Evolutionary conservation across 2,888 invertebrate species (phyloP).

Genomic region (Ormyrus labotus): DNA sequence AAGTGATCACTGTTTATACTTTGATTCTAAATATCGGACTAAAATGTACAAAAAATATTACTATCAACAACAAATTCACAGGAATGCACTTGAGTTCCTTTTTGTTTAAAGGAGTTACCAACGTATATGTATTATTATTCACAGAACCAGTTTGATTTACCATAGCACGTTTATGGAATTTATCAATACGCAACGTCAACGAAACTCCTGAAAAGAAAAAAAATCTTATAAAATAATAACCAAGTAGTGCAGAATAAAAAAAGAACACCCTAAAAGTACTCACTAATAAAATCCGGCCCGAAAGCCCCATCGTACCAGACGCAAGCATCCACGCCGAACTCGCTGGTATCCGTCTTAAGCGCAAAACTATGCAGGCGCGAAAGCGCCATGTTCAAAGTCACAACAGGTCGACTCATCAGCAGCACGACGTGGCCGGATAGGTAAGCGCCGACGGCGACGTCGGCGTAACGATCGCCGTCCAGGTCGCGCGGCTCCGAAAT

Average conservation of each 20-base stretch:
- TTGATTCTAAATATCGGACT: background rate
- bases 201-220: constrained; percentile 57
- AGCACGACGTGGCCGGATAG: constrained; percentile 72
- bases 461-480: constrained; percentile 72
- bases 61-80: constrained; percentile 61
- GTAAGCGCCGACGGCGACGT: constrained; percentile 74
- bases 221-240: too few species aligned
- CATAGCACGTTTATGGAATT: constrained; percentile 59
- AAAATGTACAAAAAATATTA: constrained; percentile 46
- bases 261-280: constrained; percentile 34
- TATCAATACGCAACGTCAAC: constrained; percentile 61
- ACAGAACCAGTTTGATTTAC: constrained; percentile 38
- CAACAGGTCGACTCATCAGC: constrained; percentile 70
- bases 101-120: constrained; percentile 53
- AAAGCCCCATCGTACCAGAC: constrained; percentile 62
- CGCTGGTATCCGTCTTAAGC: constrained; percentile 58
- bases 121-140: constrained; percentile 52
- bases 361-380: constrained; percentile 38
- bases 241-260: too few species aligned
- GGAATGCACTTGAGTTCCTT: constrained; percentile 47
- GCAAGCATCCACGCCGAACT: constrained; percentile 27
- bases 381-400: constrained; percentile 57
- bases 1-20: background rate
- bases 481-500: constrained; percentile 72
- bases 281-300: constrained; percentile 62